These are phyloP conservation scores for Volucella inflata DNA, from an alignment of 2,888 invertebrate species.

Conservation along the genomic window DNA sequence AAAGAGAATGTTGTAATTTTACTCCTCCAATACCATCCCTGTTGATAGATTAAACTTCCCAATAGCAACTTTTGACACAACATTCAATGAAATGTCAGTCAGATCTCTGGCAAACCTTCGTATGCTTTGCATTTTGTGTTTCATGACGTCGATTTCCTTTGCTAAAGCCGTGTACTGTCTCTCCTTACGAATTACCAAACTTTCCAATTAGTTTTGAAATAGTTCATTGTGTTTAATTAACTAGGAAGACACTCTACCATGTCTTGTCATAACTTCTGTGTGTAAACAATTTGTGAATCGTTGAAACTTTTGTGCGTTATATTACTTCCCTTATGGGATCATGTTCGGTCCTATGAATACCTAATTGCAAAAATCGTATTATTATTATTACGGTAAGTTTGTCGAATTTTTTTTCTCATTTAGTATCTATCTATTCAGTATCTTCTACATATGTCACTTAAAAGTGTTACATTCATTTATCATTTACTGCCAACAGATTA, in stretches of 20 bases:
- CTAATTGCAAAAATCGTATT: slow-evolving; percentile 12
- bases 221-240: neutral
- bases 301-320: neutral
- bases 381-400: slow-evolving; percentile 35
- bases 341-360: slow-evolving; percentile 28
- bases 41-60: neutral
- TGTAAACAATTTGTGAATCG: slow-evolving; percentile 32
- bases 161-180: slow-evolving; percentile 13
- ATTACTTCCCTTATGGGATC: slow-evolving; percentile 11
- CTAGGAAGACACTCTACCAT: slow-evolving; percentile 23
- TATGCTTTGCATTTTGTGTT: slow-evolving; percentile 43
- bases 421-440: neutral
- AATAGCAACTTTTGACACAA: slow-evolving; percentile 28
- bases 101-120: neutral
- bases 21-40: slow-evolving; percentile 5
- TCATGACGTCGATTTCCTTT: slow-evolving; percentile 55
- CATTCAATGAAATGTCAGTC: slow-evolving; percentile 34
- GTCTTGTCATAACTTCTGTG: neutral
- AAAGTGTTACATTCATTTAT: neutral
- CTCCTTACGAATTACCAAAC: slow-evolving; percentile 2
- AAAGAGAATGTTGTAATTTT: neutral
- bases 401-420: neutral
- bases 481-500: slow-evolving; percentile 7
- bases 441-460: neutral
- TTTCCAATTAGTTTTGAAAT: slow-evolving; percentile 8